Conservation (phyloP, 2,113 vertebrate genomes). For the Leptosomus discolor region DNA sequence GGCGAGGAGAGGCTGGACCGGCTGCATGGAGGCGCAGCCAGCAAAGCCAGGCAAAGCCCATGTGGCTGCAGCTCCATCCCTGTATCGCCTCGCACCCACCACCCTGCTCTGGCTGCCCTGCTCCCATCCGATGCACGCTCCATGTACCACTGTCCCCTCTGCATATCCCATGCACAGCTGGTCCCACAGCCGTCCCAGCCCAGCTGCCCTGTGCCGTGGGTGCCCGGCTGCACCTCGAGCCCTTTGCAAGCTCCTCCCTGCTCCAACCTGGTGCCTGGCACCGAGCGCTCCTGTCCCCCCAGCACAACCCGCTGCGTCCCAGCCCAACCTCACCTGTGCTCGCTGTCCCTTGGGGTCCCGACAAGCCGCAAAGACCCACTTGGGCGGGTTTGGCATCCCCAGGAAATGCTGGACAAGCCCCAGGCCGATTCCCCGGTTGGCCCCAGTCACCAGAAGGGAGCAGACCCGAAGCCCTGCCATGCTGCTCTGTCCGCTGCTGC, state of each 20-base stretch:
- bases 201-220: background rate
- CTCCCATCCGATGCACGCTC: rapidly evolving
- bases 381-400: background rate
- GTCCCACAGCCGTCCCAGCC: rapidly evolving
- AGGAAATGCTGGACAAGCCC: constrained; percentile 15
- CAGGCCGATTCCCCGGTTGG: constrained; percentile 55
- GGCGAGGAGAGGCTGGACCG: background rate
- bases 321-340: constrained; percentile 28
- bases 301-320: background rate
- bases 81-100: rapidly evolving
- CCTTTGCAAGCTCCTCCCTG: background rate
- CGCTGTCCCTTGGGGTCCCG: constrained; percentile 29
- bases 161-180: background rate
- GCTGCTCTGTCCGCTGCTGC: background rate
- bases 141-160: background rate
- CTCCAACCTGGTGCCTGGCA: background rate
- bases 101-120: background rate
- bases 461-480: background rate
- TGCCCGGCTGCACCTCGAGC: background rate
- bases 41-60: background rate
- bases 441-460: constrained; percentile 53
- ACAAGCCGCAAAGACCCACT: constrained; percentile 49
- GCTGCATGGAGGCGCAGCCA: background rate
- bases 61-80: rapidly evolving
- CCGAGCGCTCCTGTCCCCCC: background rate